Conservation (phyloP, 2,113 vertebrate species). For the Zosterops hypoxanthus region DNA sequence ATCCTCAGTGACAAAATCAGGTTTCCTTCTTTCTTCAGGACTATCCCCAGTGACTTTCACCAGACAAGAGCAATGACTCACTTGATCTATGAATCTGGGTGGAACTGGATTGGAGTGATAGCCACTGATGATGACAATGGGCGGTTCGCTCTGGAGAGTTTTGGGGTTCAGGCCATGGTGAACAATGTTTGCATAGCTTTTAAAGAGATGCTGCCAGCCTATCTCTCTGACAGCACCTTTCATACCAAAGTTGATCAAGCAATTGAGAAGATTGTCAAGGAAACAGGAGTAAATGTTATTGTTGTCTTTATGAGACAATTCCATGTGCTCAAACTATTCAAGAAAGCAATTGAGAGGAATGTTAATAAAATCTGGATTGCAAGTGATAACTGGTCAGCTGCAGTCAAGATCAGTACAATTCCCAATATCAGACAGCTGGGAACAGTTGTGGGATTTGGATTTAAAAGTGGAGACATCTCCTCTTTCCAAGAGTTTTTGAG, state of each 20-base stretch:
- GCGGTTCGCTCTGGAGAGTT: constrained; percentile 77
- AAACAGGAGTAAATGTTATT: constrained; percentile 82
- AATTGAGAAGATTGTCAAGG: constrained; percentile 74
- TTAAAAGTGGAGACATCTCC: constrained; percentile 78
- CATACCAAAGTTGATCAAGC: constrained; percentile 62
- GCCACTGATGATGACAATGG: constrained; percentile 88
- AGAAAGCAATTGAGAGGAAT: constrained; percentile 67
- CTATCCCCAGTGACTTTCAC: constrained; percentile 83
- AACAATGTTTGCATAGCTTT: constrained; percentile 87
- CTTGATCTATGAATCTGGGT: constrained; percentile 76
- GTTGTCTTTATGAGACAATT: constrained; percentile 83
- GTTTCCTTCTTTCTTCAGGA: constrained; percentile 88
- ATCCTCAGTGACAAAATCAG: constrained; percentile 87
- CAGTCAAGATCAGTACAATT: constrained; percentile 68
- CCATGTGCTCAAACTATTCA: constrained; percentile 79
- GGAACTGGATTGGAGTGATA: constrained; percentile 89
- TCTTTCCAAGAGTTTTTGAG: constrained; percentile 79
- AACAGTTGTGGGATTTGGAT: constrained; percentile 85
- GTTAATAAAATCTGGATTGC: constrained; percentile 87
- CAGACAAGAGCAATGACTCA: constrained; percentile 86
- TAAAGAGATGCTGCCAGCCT: constrained; percentile 81
- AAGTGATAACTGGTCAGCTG: constrained; percentile 87
- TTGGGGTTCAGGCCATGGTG: constrained; percentile 74
- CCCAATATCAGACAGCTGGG: constrained; percentile 77
- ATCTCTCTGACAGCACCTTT: constrained; percentile 71